These are phyloP conservation scores for Campoplex capitator DNA, from an alignment of 2,888 invertebrate species.

Conservation along the genomic window DNA sequence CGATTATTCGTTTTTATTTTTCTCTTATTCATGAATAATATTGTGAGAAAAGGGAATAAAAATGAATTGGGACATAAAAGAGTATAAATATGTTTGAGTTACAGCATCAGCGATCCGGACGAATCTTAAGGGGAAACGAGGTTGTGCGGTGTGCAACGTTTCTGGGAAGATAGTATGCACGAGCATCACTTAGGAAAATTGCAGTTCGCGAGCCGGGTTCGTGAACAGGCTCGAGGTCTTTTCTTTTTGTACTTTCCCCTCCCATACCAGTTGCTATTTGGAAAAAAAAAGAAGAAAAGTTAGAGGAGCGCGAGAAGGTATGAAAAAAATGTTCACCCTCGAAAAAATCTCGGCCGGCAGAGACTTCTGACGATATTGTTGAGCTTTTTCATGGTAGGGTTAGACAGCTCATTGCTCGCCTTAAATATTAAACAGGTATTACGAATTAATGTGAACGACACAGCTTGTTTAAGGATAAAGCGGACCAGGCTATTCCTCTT, in stretches of 20 bases:
- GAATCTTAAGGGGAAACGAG: neutral
- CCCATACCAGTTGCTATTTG: conserved; percentile 3
- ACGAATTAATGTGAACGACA: conserved; percentile 31
- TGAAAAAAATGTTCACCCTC: conserved; percentile 11
- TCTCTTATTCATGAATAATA: neutral
- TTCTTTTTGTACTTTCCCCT: conserved; percentile 8
- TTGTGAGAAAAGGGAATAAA: neutral
- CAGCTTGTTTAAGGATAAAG: conserved; percentile 23
- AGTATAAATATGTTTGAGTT: conserved; percentile 7
- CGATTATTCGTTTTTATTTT: neutral
- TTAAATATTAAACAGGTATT: conserved; percentile 42
- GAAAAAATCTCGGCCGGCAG: conserved; percentile 45
- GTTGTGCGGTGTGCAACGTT: conserved; percentile 31
- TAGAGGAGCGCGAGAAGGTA: neutral
- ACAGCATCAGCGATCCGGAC: conserved; percentile 19
- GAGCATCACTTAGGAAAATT: conserved; percentile 67
- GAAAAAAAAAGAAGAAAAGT: conserved; percentile 8
- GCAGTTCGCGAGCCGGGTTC: conserved; percentile 51
- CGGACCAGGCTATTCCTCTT: neutral
- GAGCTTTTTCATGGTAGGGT: conserved; percentile 4
- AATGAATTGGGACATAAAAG: neutral
- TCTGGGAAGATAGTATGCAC: conserved; percentile 34
- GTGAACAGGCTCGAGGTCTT: conserved; percentile 36
- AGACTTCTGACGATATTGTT: conserved; percentile 20
- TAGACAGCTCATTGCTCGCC: neutral